Conservation (phyloP, 2,888 invertebrate species). For the Dione vanillae region DNA sequence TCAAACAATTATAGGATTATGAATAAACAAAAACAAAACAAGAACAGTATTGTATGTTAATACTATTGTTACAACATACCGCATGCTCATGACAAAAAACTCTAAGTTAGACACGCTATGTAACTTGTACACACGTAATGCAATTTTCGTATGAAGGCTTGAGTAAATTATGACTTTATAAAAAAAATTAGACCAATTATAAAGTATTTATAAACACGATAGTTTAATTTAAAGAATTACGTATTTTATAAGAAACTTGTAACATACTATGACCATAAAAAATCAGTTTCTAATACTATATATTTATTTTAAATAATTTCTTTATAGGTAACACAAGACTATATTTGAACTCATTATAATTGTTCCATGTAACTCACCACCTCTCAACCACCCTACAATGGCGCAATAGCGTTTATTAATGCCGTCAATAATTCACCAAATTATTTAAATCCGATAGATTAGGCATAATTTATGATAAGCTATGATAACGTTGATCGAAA, state of each 20-base stretch:
- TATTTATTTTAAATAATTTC: too few species aligned
- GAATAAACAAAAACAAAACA: neutral
- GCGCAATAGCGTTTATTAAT: neutral
- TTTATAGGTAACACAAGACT: neutral
- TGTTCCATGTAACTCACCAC: neutral
- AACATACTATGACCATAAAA: too few species aligned
- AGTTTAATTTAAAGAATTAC: neutral
- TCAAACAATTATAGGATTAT: neutral
- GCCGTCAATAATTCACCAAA: slow-evolving; percentile 5
- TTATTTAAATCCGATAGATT: slow-evolving; percentile 19
- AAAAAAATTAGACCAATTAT: slow-evolving; percentile 1
- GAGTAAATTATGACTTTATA: neutral
- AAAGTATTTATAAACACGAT: slow-evolving; percentile 1
- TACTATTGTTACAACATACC: slow-evolving; percentile 10
- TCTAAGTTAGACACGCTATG: slow-evolving; percentile 3
- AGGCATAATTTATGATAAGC: slow-evolving; percentile 26
- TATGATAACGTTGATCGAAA: slow-evolving; percentile 1
- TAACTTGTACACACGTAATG: slow-evolving; percentile 15
- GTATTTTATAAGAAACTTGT: neutral
- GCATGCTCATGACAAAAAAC: neutral
- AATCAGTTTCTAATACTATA: too few species aligned
- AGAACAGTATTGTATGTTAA: slow-evolving; percentile 12
- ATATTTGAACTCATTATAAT: neutral
- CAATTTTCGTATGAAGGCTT: slow-evolving; percentile 1
- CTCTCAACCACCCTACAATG: neutral